Conservation (phyloP, 1,140 invertebrate genomes). For the Drosophila watanabei region DNA sequence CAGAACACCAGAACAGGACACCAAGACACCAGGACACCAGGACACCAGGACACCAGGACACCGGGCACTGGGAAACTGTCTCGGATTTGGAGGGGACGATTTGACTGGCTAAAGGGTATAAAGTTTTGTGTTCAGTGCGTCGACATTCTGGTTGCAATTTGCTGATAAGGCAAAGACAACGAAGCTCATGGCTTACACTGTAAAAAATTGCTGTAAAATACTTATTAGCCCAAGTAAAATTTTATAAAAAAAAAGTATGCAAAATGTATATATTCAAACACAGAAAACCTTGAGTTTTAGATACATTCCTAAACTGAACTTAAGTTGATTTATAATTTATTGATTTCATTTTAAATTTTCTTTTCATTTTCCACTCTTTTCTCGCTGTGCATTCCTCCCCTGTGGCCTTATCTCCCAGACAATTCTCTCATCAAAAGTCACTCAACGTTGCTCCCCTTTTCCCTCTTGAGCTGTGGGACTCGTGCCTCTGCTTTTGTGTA, state of each 20-base stretch:
- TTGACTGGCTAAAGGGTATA: conserved; percentile 61
- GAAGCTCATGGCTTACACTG: conserved; percentile 20
- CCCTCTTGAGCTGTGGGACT: background rate
- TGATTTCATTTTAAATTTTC: too few relatives aligned
- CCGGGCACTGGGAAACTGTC: background rate
- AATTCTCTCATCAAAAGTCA: conserved; percentile 72
- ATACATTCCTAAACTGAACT: too few relatives aligned
- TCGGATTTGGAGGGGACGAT: conserved; percentile 18
- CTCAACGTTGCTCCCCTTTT: conserved; percentile 36
- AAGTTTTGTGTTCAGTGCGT: conserved; percentile 60
- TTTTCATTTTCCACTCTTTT: conserved; percentile 4
- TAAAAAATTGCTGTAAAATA: background rate
- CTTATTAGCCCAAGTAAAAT: background rate
- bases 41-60: background rate
- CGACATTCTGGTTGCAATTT: conserved; percentile 73
- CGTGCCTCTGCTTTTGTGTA: conserved; percentile 23
- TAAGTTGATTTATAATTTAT: too few relatives aligned
- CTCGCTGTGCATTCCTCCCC: background rate
- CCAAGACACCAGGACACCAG: background rate
- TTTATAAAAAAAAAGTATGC: background rate
- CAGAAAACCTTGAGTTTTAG: too few relatives aligned
- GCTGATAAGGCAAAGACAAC: conserved; percentile 58
- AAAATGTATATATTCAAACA: too few relatives aligned
- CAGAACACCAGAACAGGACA: background rate
- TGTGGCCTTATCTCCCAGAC: conserved; percentile 19